A percentile compares a stretch with the other conserved stretches of the same genome.
These are phyloP conservation scores for Girardinichthys multiradiatus DNA, from an alignment of 2,113 vertebrate species.

Conservation along the genomic window DNA sequence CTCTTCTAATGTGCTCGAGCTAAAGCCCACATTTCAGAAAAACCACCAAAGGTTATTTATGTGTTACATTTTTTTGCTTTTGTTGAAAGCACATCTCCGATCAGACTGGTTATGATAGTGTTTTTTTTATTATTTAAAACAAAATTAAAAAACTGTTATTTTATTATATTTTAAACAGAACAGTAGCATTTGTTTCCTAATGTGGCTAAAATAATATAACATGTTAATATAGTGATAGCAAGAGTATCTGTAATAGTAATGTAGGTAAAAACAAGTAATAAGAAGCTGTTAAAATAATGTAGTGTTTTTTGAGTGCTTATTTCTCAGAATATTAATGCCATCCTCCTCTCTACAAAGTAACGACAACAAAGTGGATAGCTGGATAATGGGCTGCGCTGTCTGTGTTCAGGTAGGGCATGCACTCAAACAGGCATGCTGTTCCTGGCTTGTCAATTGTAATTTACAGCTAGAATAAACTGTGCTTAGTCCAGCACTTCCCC, in stretches of 20 bases:
- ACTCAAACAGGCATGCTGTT: too few species aligned
- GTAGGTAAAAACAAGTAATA: not conserved
- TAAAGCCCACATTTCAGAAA: constrained; percentile 36
- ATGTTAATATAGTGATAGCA: not conserved
- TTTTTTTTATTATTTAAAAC: not conserved
- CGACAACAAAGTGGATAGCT: not conserved
- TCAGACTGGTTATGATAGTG: not conserved
- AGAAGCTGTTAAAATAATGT: not conserved
- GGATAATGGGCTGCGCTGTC: not conserved
- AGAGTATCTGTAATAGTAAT: not conserved
- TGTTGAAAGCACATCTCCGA: not conserved
- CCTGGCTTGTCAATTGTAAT: too few species aligned
- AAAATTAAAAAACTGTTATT: not conserved
- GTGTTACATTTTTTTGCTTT: not conserved
- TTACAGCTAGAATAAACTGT: too few species aligned
- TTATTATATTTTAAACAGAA: not conserved
- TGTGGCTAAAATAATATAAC: not conserved
- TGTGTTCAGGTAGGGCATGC: not conserved
- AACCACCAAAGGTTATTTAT: not conserved
- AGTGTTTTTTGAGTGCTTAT: not conserved
- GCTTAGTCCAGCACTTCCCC: too few species aligned
- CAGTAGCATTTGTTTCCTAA: not conserved
- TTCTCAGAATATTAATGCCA: not conserved
- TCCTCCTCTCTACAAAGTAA: too few species aligned
- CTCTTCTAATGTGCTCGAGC: constrained; percentile 52